A percentile compares a stretch with the other conserved stretches of the same genome.
Conservation (phyloP, 30 jellyfish, hydroid and myxozoan genomes). For the Aurelia aurita complex sp. Pacific region DNA sequence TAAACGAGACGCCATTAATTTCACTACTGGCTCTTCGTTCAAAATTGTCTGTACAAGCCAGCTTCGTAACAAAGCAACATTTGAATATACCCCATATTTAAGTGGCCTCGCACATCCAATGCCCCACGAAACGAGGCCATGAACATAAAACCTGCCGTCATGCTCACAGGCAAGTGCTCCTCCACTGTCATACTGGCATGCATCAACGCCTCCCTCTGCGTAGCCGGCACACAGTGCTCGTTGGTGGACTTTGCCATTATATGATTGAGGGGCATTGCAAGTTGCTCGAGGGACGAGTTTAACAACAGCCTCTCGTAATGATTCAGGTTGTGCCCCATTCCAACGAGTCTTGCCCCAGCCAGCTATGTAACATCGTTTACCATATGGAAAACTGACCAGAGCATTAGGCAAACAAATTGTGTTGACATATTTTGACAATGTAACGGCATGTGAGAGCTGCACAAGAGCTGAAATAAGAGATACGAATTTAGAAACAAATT, state of each 20-base stretch:
- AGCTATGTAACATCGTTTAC: slow-evolving; percentile 65
- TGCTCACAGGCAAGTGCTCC: slow-evolving; percentile 86
- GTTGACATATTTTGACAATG: slow-evolving; percentile 43
- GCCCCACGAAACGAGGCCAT: slow-evolving; percentile 95
- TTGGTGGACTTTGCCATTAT: slow-evolving; percentile 71
- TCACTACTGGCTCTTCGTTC: slow-evolving; percentile 45
- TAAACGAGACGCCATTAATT: slow-evolving; percentile 27
- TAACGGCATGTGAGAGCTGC: slow-evolving; percentile 25
- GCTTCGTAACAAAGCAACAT: slow-evolving; percentile 49
- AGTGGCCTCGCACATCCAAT: slow-evolving; percentile 87
- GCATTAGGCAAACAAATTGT: slow-evolving; percentile 80
- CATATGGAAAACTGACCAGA: slow-evolving; percentile 26
- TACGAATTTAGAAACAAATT: too few species aligned
- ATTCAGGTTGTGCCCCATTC: slow-evolving; percentile 78
- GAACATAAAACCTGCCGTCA: slow-evolving; percentile 71
- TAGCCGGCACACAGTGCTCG: slow-evolving; percentile 95
- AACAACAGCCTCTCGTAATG: slow-evolving; percentile 75
- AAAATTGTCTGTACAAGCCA: slow-evolving; percentile 79
- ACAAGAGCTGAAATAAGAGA: slow-evolving; percentile 4
- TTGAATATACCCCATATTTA: slow-evolving; percentile 85
- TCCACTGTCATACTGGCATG: slow-evolving; percentile 97
- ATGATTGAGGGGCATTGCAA: slow-evolving; percentile 77
- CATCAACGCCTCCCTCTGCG: slow-evolving; percentile 86
- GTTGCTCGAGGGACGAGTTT: slow-evolving; percentile 56
- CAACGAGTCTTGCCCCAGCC: slow-evolving; percentile 95